phyloP scores from a whole-genome alignment of 2,797 vertebrate genomes.

The Pipistrellus pipistrellus region DNA sequence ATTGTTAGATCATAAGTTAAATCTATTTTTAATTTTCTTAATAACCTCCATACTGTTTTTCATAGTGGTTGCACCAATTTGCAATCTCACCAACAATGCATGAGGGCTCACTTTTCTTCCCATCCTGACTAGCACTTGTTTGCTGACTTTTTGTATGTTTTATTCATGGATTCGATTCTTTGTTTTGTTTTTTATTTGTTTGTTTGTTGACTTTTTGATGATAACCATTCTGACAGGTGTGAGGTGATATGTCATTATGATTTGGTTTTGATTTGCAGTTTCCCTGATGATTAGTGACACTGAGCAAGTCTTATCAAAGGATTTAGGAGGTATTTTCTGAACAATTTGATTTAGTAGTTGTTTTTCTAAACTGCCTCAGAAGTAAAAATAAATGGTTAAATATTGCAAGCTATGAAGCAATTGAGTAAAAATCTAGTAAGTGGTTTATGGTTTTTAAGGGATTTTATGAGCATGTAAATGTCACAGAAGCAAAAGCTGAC shows the following conservation, averaged over 20 bases:
- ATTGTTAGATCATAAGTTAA: neutral
- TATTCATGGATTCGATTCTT: too few species aligned
- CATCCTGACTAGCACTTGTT: neutral
- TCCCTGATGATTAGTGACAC: neutral
- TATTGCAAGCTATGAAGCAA: neutral
- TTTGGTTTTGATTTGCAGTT: neutral
- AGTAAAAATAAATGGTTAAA: neutral
- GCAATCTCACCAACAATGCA: neutral
- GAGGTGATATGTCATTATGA: neutral
- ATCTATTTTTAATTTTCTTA: neutral
- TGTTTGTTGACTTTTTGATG: neutral
- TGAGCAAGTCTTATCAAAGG: neutral
- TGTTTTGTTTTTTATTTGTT: too few species aligned
- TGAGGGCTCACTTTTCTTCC: neutral
- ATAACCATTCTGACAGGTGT: neutral
- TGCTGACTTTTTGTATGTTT: too few species aligned
- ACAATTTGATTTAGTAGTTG: neutral
- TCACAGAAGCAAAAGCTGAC: neutral
- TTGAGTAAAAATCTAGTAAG: neutral
- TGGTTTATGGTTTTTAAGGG: neutral
- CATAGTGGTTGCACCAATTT: neutral
- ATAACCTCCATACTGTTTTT: neutral
- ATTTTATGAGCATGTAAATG: neutral
- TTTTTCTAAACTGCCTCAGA: constrained; percentile 11
- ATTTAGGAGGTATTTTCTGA: neutral